Conservation (phyloP, 2,888 invertebrate species). For the Germaria angustata region DNA sequence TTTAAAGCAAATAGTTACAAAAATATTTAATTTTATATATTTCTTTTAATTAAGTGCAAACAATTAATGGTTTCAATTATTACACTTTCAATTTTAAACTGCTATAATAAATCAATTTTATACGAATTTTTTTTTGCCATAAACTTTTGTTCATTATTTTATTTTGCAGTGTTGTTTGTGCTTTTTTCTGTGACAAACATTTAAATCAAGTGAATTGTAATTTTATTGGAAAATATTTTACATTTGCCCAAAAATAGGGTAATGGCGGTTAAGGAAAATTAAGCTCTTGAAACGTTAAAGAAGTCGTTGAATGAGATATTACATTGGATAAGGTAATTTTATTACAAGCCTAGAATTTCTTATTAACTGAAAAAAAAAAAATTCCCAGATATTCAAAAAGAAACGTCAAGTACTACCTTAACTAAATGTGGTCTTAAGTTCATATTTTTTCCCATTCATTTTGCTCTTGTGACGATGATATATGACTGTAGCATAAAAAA, state of each 20-base stretch:
- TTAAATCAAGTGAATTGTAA: slow-evolving; percentile 5
- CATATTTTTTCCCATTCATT: background rate
- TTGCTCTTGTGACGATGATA: slow-evolving; percentile 22
- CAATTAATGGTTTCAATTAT: slow-evolving; percentile 47
- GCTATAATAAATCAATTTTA: slow-evolving; percentile 30
- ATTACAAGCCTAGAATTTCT: no score
- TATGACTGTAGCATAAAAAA: background rate
- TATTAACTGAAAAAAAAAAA: no score
- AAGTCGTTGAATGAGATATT: no score
- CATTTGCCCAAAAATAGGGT: background rate
- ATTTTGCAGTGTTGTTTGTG: background rate
- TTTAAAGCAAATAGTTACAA: background rate
- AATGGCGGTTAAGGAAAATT: background rate
- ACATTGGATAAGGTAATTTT: no score
- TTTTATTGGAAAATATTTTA: background rate
- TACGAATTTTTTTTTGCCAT: background rate
- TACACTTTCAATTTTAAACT: slow-evolving; percentile 29
- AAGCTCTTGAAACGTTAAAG: no score
- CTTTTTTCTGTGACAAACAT: background rate
- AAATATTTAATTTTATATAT: background rate
- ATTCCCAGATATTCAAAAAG: background rate
- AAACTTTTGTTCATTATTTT: background rate
- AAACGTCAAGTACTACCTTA: background rate
- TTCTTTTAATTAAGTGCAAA: slow-evolving; percentile 29
- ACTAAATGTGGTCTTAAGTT: background rate